phyloP scores from a whole-genome alignment of 2,113 vertebrate genomes.

The Otocyon megalotis region DNA sequence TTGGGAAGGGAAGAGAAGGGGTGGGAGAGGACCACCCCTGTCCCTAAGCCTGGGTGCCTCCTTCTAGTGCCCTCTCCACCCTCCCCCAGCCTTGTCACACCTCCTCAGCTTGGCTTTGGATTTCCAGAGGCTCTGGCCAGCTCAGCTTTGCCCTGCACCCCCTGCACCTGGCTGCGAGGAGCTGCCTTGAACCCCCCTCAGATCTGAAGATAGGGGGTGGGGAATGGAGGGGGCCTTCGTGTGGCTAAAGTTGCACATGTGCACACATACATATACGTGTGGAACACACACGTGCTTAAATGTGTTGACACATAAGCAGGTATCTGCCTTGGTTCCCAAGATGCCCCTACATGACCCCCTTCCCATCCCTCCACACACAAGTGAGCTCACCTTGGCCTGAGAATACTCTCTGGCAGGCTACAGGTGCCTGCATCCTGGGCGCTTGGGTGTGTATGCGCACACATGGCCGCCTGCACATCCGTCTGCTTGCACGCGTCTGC shows the following conservation, averaged over 20 bases:
- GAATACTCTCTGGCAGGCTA: not conserved
- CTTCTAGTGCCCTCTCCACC: not conserved
- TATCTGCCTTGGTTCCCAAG: accelerated
- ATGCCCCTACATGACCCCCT: accelerated
- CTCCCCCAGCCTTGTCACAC: accelerated
- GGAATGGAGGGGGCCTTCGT: not conserved
- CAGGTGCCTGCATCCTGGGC: accelerated
- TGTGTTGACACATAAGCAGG: not conserved
- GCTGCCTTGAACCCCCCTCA: not conserved
- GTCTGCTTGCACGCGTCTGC: accelerated
- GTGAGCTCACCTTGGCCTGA: not conserved
- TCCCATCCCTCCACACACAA: accelerated
- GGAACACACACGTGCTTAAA: not conserved
- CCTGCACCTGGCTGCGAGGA: not conserved
- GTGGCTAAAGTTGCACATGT: not conserved
- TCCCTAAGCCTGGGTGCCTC: not conserved
- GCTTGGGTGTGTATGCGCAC: accelerated
- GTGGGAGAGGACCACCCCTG: too few relatives aligned
- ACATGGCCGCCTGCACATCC: accelerated
- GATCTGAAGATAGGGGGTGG: not conserved
- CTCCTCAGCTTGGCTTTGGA: not conserved
- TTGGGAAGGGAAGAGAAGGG: not conserved
- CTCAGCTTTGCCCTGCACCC: not conserved
- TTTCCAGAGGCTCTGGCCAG: not conserved
- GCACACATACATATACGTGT: not conserved